phyloP scores from a whole-genome alignment of 2,888 invertebrate species.

The Eupithecia dodoneata region DNA sequence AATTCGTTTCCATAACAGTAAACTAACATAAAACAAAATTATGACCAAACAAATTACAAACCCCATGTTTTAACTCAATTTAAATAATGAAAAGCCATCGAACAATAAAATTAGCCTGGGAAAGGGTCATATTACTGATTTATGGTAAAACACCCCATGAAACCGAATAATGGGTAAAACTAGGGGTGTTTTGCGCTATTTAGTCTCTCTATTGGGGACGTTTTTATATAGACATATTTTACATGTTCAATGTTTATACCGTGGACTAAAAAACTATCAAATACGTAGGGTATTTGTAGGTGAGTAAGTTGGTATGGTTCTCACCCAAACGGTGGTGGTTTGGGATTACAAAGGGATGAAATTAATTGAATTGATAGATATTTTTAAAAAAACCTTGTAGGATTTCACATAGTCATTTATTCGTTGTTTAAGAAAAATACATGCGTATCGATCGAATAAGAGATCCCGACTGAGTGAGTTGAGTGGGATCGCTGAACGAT shows the following conservation, averaged over 20 bases:
- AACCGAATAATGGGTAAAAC: conserved; percentile 5
- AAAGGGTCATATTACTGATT: conserved; percentile 64
- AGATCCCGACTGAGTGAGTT: too few relatives aligned
- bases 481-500: too few relatives aligned
- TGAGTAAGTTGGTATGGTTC: too few relatives aligned
- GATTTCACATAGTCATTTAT: too few relatives aligned
- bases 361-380: too few relatives aligned
- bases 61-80: conserved; percentile 1
- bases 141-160: conserved; percentile 60
- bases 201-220: neutral
- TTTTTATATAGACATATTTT: neutral
- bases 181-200: conserved; percentile 17
- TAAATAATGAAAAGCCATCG: conserved; percentile 49
- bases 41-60: conserved; percentile 20
- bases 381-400: too few relatives aligned
- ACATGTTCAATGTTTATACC: neutral
- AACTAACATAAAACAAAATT: conserved; percentile 3
- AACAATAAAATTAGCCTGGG: conserved; percentile 57
- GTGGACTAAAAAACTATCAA: neutral
- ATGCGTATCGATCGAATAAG: too few relatives aligned
- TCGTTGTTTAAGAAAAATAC: too few relatives aligned
- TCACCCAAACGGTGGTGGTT: too few relatives aligned
- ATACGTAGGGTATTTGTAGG: too few relatives aligned
- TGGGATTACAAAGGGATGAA: too few relatives aligned
- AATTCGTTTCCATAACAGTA: neutral